Evolutionary conservation across 2,113 vertebrate species (phyloP), one percentile per base, ranked within the genome.

Genomic region (Myrmecophaga tridactyla): DNA sequence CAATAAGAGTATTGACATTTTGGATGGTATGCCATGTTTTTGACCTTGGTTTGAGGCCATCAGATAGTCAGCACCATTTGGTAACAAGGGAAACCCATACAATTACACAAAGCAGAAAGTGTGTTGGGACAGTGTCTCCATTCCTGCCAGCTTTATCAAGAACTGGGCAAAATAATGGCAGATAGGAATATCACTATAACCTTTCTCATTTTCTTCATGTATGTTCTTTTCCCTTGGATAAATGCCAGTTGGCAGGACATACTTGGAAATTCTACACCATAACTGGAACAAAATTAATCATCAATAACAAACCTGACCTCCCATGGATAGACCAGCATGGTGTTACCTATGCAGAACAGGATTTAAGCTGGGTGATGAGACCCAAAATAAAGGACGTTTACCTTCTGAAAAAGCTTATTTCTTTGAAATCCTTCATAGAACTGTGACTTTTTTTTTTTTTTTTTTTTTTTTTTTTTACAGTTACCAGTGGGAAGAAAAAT

Each of bases 301-400:
- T 85, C 69, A 89, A 84, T 91, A 96, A 89, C 36, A 91, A 90
- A 81, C 7, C 23, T 90, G 31, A 63, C 56, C 41, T 90, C 69
- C 29, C 12, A 31, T 0, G 7, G 67, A 72, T 48, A 93, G 46
- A 58, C 72, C 58, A 58, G 56, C 39, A 36, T 87, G 87, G 2
- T 67, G 39, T 67, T 81, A 87, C 72, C 85, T 75, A 70, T 94
- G 31, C 34, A 92, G 82, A 92, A 56, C 43, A 41, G 85, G 51
- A 83, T 60, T 81, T 92, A 69, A 90, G 48, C 39, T 90, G 21
- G 10, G 12, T 46, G 34, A 63, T 91, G 76, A 91, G 13, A 53
- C 36, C 8, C 39, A 8, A 69, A 93, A 56, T 69, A 86, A 75
- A 65, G 53, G 6, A 86, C 34, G n/a, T 81, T 85, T 84, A 73